Conservation (phyloP, 2,113 vertebrate species). For the Lasiurus borealis region DNA sequence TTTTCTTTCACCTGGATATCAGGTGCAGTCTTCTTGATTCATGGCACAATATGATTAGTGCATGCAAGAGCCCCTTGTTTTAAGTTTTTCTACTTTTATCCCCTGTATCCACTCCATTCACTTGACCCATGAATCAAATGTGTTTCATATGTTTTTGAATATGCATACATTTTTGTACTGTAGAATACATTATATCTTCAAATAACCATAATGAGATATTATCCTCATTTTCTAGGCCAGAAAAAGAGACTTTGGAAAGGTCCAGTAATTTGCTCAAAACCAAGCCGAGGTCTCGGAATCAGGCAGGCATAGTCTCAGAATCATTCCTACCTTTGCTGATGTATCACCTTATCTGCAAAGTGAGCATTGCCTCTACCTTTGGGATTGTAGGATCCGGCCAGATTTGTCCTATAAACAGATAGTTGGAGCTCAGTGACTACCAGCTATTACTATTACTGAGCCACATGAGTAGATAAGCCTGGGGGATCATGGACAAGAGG, state of each 20-base stretch:
- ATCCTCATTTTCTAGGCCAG: constrained; percentile 13
- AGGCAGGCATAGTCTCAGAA: neutral
- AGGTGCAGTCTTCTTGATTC: neutral
- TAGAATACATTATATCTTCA: neutral
- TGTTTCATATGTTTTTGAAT: constrained; percentile 9
- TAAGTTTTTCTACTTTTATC: neutral
- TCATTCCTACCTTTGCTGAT: neutral
- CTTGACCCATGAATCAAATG: neutral
- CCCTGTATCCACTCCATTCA: neutral
- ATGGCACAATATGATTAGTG: neutral
- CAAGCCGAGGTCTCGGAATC: neutral
- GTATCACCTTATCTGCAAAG: neutral
- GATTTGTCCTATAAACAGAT: neutral
- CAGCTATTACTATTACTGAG: neutral
- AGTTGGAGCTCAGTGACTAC: neutral
- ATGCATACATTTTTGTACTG: neutral
- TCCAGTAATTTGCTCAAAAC: neutral
- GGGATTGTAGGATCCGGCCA: neutral
- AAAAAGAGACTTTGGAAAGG: constrained; percentile 30
- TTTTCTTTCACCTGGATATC: constrained; percentile 12
- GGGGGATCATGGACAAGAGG: neutral
- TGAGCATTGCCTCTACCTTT: neutral
- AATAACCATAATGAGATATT: neutral
- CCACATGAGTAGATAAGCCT: neutral
- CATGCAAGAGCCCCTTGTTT: neutral